Conservation (phyloP, 1,140 invertebrate species). For the Lordiphosa clarofinis region DNA sequence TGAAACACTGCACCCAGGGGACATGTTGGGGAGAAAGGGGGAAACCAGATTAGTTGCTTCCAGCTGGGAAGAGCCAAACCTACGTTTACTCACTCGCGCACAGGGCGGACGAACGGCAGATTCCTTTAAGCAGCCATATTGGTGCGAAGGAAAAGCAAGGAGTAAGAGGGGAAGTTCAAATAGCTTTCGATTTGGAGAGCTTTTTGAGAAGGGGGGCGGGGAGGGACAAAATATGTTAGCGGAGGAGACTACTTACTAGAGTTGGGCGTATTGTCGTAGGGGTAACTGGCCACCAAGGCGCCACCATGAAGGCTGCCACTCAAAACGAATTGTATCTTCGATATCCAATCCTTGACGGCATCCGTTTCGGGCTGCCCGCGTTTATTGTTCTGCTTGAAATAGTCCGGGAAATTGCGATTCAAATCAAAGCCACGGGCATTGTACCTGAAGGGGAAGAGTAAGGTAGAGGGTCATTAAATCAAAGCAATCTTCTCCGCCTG, state of each 20-base stretch:
- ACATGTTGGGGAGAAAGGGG: constrained; percentile 79
- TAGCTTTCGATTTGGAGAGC: constrained; percentile 10
- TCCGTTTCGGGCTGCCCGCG: constrained; percentile 94
- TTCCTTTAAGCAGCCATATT: constrained; percentile 83
- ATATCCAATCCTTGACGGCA: constrained; percentile 96
- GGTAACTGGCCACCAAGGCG: constrained; percentile 94
- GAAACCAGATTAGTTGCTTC: constrained; percentile 35
- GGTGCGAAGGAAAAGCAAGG: constrained; percentile 56
- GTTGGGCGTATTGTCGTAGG: constrained; percentile 94
- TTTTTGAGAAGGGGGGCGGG: no score
- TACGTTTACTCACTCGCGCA: constrained; percentile 86
- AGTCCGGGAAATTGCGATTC: constrained; percentile 96
- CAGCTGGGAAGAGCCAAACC: background rate
- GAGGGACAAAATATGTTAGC: background rate
- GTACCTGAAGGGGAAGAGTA: constrained; percentile 82
- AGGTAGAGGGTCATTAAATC: no score
- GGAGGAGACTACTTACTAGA: constrained; percentile 86
- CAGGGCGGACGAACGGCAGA: constrained; percentile 89
- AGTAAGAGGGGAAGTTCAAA: constrained; percentile 59
- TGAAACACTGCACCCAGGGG: constrained; percentile 87
- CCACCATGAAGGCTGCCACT: constrained; percentile 95
- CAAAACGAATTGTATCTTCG: constrained; percentile 94
- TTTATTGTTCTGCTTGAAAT: constrained; percentile 93
- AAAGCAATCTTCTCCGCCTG: no score
- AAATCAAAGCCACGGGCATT: constrained; percentile 93